These are phyloP conservation scores for Tetheella fluctuosa DNA, from an alignment of 2,888 invertebrate genomes.

Conservation along the genomic window DNA sequence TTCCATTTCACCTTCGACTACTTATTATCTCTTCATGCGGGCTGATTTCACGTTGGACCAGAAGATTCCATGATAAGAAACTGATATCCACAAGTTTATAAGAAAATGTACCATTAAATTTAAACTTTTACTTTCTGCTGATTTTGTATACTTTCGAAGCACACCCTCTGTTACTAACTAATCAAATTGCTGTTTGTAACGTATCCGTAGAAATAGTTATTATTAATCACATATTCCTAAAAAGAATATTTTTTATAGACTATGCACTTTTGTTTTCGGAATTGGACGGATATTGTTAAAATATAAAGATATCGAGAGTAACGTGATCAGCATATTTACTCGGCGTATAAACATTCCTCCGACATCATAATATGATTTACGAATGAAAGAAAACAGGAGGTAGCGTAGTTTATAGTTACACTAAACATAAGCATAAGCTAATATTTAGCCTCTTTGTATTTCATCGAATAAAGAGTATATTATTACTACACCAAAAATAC, in stretches of 20 bases:
- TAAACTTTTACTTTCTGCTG: not conserved
- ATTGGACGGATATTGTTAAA: not conserved
- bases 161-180: not conserved
- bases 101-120: not conserved
- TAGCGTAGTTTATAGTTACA: no score
- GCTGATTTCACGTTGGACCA: conserved; percentile 19
- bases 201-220: no score
- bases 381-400: not conserved
- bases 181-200: not conserved
- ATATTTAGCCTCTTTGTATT: no score
- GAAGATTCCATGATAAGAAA: conserved; percentile 13
- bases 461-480: no score
- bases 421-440: no score
- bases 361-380: not conserved
- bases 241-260: not conserved
- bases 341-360: not conserved
- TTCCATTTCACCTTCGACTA: conserved; percentile 17
- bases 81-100: conserved; percentile 12
- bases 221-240: not conserved
- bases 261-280: not conserved
- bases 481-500: no score
- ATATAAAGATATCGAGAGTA: not conserved
- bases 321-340: not conserved
- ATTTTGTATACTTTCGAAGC: not conserved
- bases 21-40: conserved; percentile 24